A percentile compares a stretch with the other conserved stretches of the same genome.
These are phyloP conservation scores for Phyllostomus discolor DNA, from an alignment of 2,113 vertebrate genomes.

Conservation along the genomic window DNA sequence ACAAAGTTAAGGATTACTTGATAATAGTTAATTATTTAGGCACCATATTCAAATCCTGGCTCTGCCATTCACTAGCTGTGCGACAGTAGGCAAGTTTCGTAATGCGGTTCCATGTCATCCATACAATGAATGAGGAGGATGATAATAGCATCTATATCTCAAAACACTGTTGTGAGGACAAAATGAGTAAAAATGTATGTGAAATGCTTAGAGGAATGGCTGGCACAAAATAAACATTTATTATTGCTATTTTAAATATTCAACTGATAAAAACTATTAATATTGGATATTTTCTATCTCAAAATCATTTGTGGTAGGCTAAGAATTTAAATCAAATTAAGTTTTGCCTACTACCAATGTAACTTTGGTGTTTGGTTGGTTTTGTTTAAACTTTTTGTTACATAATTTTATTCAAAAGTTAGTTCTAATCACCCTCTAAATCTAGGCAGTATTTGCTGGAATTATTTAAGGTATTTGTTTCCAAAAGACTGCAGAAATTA, in stretches of 20 bases:
- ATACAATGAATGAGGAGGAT: background rate
- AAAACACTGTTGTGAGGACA: background rate
- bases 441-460: slow-evolving; percentile 37
- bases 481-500: slow-evolving; percentile 47
- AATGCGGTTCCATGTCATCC: background rate
- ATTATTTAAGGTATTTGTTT: slow-evolving; percentile 68
- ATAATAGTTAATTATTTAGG: background rate
- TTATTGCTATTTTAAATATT: background rate
- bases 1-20: background rate
- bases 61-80: background rate
- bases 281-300: slow-evolving; percentile 45
- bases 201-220: background rate
- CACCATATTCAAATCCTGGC: background rate
- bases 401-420: slow-evolving; percentile 45
- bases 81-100: background rate
- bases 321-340: slow-evolving; percentile 49
- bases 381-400: slow-evolving; percentile 16
- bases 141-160: background rate
- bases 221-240: background rate
- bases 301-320: background rate
- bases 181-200: background rate
- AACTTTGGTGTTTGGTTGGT: slow-evolving; percentile 12
- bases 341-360: slow-evolving; percentile 43
- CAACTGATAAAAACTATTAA: background rate
- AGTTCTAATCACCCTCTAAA: slow-evolving; percentile 50